Conservation (phyloP, 2,113 vertebrate genomes). For the Crotophaga sulcirostris region DNA sequence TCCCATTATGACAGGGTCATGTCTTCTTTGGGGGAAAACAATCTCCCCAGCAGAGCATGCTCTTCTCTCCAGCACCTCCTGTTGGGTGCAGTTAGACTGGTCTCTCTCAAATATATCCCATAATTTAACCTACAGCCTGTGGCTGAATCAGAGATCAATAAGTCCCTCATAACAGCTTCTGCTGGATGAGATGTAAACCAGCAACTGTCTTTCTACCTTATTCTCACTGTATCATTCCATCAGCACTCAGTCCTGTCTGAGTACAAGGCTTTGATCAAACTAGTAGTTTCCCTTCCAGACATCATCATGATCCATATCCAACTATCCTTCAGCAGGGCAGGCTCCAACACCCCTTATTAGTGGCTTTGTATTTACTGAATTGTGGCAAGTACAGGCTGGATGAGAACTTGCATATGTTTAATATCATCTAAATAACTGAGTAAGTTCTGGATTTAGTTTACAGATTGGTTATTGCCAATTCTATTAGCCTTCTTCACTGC, state of each 20-base stretch:
- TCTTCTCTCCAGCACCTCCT: conserved; percentile 20
- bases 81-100: neutral
- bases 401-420: conserved; percentile 28
- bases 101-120: neutral
- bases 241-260: conserved; percentile 30
- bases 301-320: conserved; percentile 45
- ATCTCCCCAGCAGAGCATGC: neutral
- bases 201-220: neutral
- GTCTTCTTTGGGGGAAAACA: neutral
- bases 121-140: neutral
- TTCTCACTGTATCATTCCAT: conserved; percentile 41
- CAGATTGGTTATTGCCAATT: neutral
- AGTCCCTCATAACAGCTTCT: neutral
- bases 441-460: neutral
- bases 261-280: conserved; percentile 53
- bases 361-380: conserved; percentile 47
- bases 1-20: neutral
- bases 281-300: conserved; percentile 59
- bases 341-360: conserved; percentile 49
- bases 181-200: conserved; percentile 46
- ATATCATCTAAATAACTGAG: conserved; percentile 27
- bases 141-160: conserved; percentile 37
- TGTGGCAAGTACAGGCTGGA: conserved; percentile 53
- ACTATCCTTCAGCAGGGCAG: conserved; percentile 59
- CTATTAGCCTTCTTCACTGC: neutral